A percentile compares a stretch with the other conserved stretches of the same genome.
Evolutionary conservation across 2,888 invertebrate genomes (phyloP).

Genomic region (Drosophila paracracens): DNA sequence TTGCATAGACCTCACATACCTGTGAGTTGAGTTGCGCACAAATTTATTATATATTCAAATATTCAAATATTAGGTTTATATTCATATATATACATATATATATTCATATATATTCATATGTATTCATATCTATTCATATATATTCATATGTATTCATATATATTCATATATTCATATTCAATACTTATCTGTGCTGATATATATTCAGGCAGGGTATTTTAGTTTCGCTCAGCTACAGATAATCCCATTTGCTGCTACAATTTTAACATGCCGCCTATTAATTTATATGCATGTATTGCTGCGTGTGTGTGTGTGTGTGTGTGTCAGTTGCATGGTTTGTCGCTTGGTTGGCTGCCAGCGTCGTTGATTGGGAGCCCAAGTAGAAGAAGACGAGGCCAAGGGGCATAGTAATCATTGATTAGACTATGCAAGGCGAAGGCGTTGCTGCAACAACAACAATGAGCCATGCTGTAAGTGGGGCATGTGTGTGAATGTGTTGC

Average conservation of each 20-base stretch:
- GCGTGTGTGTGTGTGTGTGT: constrained; percentile 13
- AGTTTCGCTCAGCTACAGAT: background rate
- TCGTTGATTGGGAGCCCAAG: constrained; percentile 53
- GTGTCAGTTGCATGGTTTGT: constrained; percentile 40
- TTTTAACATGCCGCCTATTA: constrained; percentile 43
- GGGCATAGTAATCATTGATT: constrained; percentile 70
- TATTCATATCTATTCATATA: no score
- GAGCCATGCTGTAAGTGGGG: constrained; percentile 37
- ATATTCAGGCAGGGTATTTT: constrained; percentile 22
- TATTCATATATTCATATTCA: background rate
- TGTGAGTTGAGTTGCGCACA: background rate
- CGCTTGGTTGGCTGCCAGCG: constrained; percentile 33
- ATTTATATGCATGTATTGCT: constrained; percentile 13
- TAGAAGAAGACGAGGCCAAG: constrained; percentile 48
- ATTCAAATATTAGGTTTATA: background rate
- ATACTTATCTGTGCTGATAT: background rate
- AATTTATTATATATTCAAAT: background rate
- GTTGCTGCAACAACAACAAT: constrained; percentile 27
- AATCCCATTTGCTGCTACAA: constrained; percentile 8
- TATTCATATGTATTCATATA: no score
- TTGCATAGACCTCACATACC: background rate
- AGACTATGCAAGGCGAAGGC: constrained; percentile 59
- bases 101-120: no score
- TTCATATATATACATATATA: no score
- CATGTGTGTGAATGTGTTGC: constrained; percentile 32